Evolutionary conservation across 2,113 vertebrate genomes (phyloP), one percentile per base, ranked within the genome.

Genomic region (Herpetotheres cachinnans): DNA sequence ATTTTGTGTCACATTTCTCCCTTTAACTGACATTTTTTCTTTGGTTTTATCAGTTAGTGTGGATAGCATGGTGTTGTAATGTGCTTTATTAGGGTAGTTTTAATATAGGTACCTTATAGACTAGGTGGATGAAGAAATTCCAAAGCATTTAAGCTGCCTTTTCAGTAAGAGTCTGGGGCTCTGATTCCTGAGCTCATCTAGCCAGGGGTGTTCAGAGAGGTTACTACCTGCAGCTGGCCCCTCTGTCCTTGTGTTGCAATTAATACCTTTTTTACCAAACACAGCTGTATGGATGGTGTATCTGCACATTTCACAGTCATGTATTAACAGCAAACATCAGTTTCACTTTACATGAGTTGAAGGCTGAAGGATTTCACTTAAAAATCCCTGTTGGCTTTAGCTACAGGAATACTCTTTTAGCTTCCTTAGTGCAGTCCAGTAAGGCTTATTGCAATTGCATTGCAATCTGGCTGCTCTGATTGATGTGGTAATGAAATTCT

Each of bases 401-500:
- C 89, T 86, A 40, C 50, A 84, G 42, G n/a, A 89, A 86, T 67
- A 56, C 15, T 79, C 89, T 58, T 40, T 65, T 26, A 74, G 69
- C 38, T 83, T 94, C 72, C 55, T 42, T 66, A 10, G 63, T 12
- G 65, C 72, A 63, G 72, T 66, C 73, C 52, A n/a, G 47, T 73
- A 66, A 86, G 67, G 40, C 61, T 83, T 24, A 9, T 17, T 63
- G 65, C 65, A 86, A 52, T 47, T 91, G 47, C 44, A 29, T 40
- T 65, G 65, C 69, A 81, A 15, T 78, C 69, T 67, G 25, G 21
- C 66, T 87, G 46, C 70, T 88, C 63, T 72, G 65, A 87, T 52
- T 69, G 73, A 89, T 61, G 87, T 73, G 59, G 46, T 73, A 81
- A 88, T 94, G 79, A 71, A 90, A 93, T 92, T 93, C 61, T 86